A percentile compares a stretch with the other conserved stretches of the same genome.
These are phyloP conservation scores for Astreopora myriophthalma DNA, from an alignment of 64 coral and sea anemone species.

Conservation along the genomic window DNA sequence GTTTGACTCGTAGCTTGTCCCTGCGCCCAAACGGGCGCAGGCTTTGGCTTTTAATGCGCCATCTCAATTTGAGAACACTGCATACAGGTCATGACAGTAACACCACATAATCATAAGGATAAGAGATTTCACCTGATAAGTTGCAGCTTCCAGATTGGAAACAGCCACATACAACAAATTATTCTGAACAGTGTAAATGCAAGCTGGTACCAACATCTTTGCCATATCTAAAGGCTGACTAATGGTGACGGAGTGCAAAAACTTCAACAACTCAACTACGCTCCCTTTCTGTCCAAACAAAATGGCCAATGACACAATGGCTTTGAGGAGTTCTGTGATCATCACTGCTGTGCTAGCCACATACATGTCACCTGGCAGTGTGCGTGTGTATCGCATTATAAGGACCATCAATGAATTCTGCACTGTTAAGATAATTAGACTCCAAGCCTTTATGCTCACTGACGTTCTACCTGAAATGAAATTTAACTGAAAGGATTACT, in stretches of 20 bases:
- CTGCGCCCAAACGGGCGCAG: too few relatives aligned
- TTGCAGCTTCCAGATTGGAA: conserved; percentile 98
- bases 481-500: too few relatives aligned
- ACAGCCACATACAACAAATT: conserved; percentile 96
- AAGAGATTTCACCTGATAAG: conserved; percentile 78
- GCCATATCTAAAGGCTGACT: conserved; percentile 73
- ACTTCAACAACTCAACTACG: conserved; percentile 46
- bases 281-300: conserved; percentile 66
- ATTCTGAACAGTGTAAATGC: conserved; percentile 94
- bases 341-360: conserved; percentile 91
- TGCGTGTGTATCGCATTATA: conserved; percentile 90
- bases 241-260: conserved; percentile 66
- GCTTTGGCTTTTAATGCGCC: too few relatives aligned
- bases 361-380: conserved; percentile 84
- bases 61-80: too few relatives aligned
- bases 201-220: conserved; percentile 84
- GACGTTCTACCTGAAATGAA: conserved; percentile 24
- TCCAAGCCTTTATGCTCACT: conserved; percentile 81
- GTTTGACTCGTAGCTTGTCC: too few relatives aligned
- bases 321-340: conserved; percentile 85
- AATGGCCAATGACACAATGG: conserved; percentile 58
- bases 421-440: conserved; percentile 85
- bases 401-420: conserved; percentile 91
- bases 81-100: too few relatives aligned
- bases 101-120: not conserved